These are phyloP conservation scores for Anser cygnoides DNA, from an alignment of 2,113 vertebrate species.

Conservation along the genomic window DNA sequence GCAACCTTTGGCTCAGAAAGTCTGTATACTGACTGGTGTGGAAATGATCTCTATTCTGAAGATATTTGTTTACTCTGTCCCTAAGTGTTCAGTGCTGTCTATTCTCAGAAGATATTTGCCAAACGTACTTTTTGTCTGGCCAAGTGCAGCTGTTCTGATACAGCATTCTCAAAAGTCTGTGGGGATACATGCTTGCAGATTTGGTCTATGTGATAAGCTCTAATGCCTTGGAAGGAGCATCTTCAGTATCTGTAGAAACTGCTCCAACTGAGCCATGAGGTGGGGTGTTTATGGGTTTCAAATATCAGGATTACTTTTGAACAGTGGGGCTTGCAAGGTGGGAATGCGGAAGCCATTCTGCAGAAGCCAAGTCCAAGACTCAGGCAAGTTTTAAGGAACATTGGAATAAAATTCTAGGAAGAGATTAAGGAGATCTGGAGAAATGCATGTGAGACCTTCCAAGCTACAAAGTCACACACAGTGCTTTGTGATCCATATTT, in stretches of 20 bases:
- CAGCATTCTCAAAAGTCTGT: not conserved
- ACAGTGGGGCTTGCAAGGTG: not conserved
- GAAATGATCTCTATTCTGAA: not conserved
- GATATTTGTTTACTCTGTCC: not conserved
- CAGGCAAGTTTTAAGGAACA: not conserved
- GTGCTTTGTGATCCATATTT: not conserved
- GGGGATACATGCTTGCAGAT: not conserved
- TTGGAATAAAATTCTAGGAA: not conserved
- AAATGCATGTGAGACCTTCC: not conserved
- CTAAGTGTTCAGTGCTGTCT: not conserved
- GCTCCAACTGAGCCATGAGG: not conserved
- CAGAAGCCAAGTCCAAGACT: not conserved
- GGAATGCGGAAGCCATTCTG: not conserved
- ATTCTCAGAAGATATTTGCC: not conserved
- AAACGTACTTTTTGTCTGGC: not conserved
- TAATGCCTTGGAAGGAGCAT: not conserved
- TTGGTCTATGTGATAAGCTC: not conserved
- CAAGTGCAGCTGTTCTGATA: constrained; percentile 9
- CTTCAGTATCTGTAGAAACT: not conserved
- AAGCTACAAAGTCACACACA: not conserved
- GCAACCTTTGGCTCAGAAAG: not conserved
- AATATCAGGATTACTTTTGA: not conserved
- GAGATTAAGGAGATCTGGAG: not conserved
- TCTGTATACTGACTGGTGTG: not conserved
- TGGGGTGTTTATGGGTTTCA: not conserved